Evolutionary conservation across 2,797 vertebrate species (phyloP), one percentile per base, ranked within the genome.

Genomic region (Cygnus olor): DNA sequence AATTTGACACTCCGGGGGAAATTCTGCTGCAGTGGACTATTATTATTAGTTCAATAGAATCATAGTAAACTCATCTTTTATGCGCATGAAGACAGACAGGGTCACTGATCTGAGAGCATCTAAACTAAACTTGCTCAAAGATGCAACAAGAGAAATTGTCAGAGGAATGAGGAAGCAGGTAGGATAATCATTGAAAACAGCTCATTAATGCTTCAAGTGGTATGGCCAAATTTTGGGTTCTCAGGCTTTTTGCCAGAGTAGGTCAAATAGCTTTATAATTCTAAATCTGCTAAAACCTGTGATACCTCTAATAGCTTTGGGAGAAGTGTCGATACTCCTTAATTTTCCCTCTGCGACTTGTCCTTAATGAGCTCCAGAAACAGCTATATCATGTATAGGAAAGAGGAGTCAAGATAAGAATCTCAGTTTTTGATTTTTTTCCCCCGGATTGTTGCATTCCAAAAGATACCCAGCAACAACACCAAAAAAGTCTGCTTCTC

Each of bases 41-140:
- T 94, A 71, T 70, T 90, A 38, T 30, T 82, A 54, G 82, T 94
- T 74, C 69, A 65, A 10, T 40, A 71, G 14, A 54, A 49, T 61
- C 38, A 8, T 65, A 40, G 58, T 69, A 69, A 89, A 80, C 53
- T 90, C 12, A 14, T 68, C 34, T 90, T 88, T 80, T 69, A 45
- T 44, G 64, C 73, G 24, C 51, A 53, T 51, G 45, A 71, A 44
- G 78, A 83, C 53, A 71, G 89, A 76, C 38, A 40, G 17, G 78
- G 72, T 87, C 57, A 65, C 66, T 80, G 81, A 92, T 94, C 57
- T 65, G 45, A 83, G 49, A 27, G 28, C 32, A 45, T 87, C 88
- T 74, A 70, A 96, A 89, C 60, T 73, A 80, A 85, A 94, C 56
- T 38, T 82, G 74, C 68, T 73, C 69, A 91, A 88, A 95, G 81